Base-by-base conservation (phyloP, 2,113 vertebrate species). In the Cryptotis parvus region DNA sequence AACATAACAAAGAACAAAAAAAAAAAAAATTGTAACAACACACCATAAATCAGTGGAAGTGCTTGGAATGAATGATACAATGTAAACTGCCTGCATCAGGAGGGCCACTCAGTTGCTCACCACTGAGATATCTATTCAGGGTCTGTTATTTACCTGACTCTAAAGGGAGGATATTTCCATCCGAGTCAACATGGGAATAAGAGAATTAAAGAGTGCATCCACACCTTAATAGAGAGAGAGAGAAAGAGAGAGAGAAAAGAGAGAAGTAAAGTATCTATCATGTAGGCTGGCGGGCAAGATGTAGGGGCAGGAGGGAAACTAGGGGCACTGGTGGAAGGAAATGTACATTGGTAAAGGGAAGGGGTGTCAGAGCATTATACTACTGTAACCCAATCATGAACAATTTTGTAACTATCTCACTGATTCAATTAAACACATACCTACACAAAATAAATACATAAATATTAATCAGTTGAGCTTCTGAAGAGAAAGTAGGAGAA, bases 401-500 rank as follows among this genome's bases (percentile, higher is more conserved):
- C n/a, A n/a, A n/a, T n/a, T n/a, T n/a, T n/a, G n/a, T n/a, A n/a
- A n/a, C n/a, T n/a, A n/a, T n/a, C n/a, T n/a, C n/a, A n/a, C n/a
- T n/a, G n/a, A n/a, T n/a, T n/a, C n/a, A n/a, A n/a, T n/a, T n/a
- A n/a, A n/a, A 45, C 11, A 45, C 43, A 45, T 45, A 45, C 43
- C 6, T 11, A 45, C 6, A 45, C 11, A 45, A 45, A 45, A 45
- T 69, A 91, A 84, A 58, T 49, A 26, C 29, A 43, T 75, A 74
- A 80, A 26, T 86, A 77, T 74, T 84, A 41, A 89, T 35, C 58
- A 18, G 45, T 29, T 14, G 78, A 65, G n/a, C 7, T 87, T 65
- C 55, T 79, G 29, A 85, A 68, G 52, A 93, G 33, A 72, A 80
- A 90, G 29, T 9, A 41, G 82, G 3, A 73, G 27, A 65, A 74